phyloP scores from a whole-genome alignment of 2,113 vertebrate species.

The Etheostoma cragini region DNA sequence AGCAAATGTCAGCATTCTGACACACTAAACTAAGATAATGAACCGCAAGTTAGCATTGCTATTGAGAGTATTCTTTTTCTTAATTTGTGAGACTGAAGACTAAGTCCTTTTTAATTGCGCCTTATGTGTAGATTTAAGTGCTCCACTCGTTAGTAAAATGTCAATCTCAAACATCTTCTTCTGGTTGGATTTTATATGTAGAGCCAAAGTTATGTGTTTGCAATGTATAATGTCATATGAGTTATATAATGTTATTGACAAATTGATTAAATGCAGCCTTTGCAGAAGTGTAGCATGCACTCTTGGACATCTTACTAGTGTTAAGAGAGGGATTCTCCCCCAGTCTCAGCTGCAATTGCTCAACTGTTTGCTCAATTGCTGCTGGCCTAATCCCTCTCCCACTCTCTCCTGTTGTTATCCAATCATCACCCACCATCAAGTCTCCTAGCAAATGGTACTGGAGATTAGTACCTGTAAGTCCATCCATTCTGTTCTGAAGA shows the following conservation, averaged over 20 bases:
- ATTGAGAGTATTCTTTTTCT: neutral
- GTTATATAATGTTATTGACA: neutral
- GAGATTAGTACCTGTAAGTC: constrained; percentile 98
- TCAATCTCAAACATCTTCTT: neutral
- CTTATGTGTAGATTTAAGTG: neutral
- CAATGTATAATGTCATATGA: neutral
- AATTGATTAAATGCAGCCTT: neutral
- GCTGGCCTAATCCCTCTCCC: constrained; percentile 59
- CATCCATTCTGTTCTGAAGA: constrained; percentile 66
- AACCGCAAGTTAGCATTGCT: neutral
- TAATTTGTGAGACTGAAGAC: too few relatives aligned
- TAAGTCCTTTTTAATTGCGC: too few relatives aligned
- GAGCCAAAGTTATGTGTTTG: neutral
- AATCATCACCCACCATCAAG: constrained; percentile 86
- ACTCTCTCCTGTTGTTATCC: constrained; percentile 73
- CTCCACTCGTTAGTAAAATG: neutral
- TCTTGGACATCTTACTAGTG: neutral
- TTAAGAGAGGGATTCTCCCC: neutral
- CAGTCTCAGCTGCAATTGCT: neutral
- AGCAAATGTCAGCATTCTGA: neutral
- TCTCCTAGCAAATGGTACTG: constrained; percentile 98
- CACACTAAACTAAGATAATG: neutral
- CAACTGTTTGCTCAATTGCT: constrained; percentile 10
- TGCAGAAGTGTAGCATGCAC: neutral
- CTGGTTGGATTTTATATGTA: too few relatives aligned